Base-by-base conservation (phyloP, 2,888 invertebrate genomes). In the Trachelus stipa region DNA sequence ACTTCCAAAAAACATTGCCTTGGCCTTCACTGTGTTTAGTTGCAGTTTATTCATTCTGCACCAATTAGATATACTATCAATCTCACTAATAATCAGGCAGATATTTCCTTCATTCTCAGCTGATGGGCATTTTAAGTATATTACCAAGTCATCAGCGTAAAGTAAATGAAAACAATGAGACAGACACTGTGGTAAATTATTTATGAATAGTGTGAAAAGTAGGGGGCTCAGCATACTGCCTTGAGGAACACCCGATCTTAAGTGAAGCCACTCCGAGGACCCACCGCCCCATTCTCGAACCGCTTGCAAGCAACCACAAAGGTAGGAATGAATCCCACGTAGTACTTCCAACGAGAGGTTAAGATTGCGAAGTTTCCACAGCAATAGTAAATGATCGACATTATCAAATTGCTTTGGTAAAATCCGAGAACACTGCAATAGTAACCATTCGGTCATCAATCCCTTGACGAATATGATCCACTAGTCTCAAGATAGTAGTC, bases 191-290 rank as follows among this genome's bases (percentile, higher is more conserved):
- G 71, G 56, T 12, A 77, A 11, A 30, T 68, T 56, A 6, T 74
- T 74, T 12, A 74, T 74, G 23, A 40, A 74, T 3, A 74, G 30
- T 1, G 40, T n/a, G 30, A 77, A 77, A 12, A 84, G 74, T 0
- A 79, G 71, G 11, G 81, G 81, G 0, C 81, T 79, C 0, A 82
- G 77, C 1, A 79, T 82, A 68, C 79, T 79, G 33, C 80, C 81
- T n/a, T 83, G 81, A 11, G 81, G 79, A 15, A 83, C 82, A 30
- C 82, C 80, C 4, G 9, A 34, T 4, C 34, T 6, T 9, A 9
- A 0, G 9, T 34, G 9, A 37, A 74, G 74, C 34, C 74, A 56
- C n/a, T 31, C 74, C 11, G 74, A 74, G 9, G 68, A 11, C 40
- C n/a, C 30, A 1, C 74, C 74, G 1, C 12, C 74, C 0, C 9